Percentiles rank a stretch among this genome's conserved stretches.
Evolutionary conservation across 2,888 invertebrate genomes (phyloP).

Genomic region (Limnephilus auricula): DNA sequence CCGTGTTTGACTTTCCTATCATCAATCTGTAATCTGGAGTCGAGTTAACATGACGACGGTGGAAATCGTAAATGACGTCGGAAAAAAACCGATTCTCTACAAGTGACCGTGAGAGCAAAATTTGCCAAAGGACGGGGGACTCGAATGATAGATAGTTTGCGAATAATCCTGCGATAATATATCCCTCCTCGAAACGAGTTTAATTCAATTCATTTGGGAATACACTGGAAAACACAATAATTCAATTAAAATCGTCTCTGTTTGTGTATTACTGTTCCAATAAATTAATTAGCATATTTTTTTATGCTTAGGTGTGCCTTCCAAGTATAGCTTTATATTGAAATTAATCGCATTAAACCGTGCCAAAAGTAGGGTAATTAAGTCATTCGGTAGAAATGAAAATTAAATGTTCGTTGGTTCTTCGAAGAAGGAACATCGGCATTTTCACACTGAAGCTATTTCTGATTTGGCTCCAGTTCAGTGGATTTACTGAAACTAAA

Average conservation of each 20-base stretch:
- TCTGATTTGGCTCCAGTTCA: slow-evolving; percentile 4
- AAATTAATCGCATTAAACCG: neutral
- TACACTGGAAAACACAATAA: neutral
- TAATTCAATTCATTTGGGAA: neutral
- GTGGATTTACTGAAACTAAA: slow-evolving; percentile 3
- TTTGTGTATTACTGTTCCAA: neutral
- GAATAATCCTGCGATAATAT: neutral
- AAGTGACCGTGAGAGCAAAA: neutral
- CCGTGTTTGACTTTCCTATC: neutral
- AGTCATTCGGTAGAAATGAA: neutral
- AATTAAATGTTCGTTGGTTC: neutral
- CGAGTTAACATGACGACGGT: neutral
- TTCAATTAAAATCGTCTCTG: neutral
- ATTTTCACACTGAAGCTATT: neutral
- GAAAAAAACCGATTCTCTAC: neutral
- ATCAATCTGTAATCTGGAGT: neutral
- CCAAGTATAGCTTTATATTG: neutral
- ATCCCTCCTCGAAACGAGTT: neutral
- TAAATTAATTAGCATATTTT: too few relatives aligned
- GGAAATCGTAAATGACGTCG: neutral
- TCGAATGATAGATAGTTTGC: neutral
- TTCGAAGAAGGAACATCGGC: neutral
- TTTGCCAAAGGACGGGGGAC: neutral
- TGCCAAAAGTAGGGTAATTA: neutral
- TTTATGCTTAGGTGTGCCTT: neutral